Base-by-base conservation (phyloP, 2,113 vertebrate genomes). In the Gila orcuttii region DNA sequence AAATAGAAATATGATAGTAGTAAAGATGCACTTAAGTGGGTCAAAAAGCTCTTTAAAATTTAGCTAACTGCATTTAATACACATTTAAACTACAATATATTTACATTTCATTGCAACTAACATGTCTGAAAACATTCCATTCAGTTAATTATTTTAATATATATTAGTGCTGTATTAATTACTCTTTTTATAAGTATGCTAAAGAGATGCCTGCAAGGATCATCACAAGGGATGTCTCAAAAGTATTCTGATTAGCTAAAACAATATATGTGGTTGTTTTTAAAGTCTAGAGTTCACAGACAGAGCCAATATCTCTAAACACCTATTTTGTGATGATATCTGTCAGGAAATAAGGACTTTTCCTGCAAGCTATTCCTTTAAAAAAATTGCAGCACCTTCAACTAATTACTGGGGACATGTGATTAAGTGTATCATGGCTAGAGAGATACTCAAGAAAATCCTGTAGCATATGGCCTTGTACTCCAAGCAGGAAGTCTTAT, bases 401-500 rank as follows among this genome's bases (percentile, higher is more conserved):
- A 10, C 21, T 2, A 42, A 17, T 28, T n/a, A 47, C 15, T 4
- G 11, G 69, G 28, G 23, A 81, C 45, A 21, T n/a, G 57, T 68
- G 57, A 80, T 84, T 57, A 83, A 75, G 59, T 55, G 66, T 19
- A 25, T 66, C 62, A 52, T 17, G 31, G 77, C 21, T 39, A 73
- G 6, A 77, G 36, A 84, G 50, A 17, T 33, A 28, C 68, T 81
- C 19, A 78, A 62, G 87, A 66, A 13, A 25, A 19, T 33, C 45
- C 39, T 52, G 12, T 50, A 60, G 57, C 75, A 50, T 79, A 82
- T 79, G 79, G 71, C 19, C 33, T 28, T 74, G 42, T 59, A 15
- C 79, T 82, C n/a, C 55, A 55, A 50, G 82, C 71, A 45, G 62
- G 36, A 79, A 81, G 82, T 87, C 42, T 85, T 84, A 62, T 82